A percentile compares a stretch with the other conserved stretches of the same genome.
Conservation (phyloP, 2,113 vertebrate species). For the Pseudois nayaur region DNA sequence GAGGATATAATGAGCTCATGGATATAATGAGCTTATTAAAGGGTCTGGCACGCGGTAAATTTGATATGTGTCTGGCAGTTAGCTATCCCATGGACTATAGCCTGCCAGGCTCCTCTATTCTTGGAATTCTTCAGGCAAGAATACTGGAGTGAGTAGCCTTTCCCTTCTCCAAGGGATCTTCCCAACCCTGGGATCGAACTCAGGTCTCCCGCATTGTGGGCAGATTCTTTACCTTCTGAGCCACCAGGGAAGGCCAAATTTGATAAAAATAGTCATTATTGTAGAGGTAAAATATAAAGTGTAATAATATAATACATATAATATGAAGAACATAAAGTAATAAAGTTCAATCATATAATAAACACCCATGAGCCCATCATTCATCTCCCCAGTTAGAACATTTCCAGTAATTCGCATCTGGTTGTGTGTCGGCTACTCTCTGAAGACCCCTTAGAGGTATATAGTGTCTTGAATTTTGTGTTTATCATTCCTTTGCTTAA, state of each 20-base stretch:
- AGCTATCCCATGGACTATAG: not conserved
- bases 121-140: not conserved
- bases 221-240: not conserved
- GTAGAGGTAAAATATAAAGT: not conserved
- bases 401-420: not conserved
- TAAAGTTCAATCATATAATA: not conserved
- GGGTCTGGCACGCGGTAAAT: not conserved
- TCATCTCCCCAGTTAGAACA: not conserved
- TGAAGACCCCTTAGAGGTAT: not conserved
- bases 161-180: not conserved
- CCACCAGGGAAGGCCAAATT: not conserved
- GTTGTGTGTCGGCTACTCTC: accelerated
- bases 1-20: not conserved
- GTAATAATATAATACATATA: not conserved
- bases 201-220: not conserved
- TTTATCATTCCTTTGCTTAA: not conserved
- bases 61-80: not conserved
- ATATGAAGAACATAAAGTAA: not conserved
- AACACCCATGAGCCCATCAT: accelerated
- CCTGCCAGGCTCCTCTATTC: not conserved
- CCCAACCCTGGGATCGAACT: not conserved
- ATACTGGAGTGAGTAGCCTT: not conserved
- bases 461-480: not conserved
- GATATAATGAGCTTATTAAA: not conserved
- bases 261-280: not conserved